Base-by-base conservation (phyloP, 1,140 invertebrate genomes). In the Lucilia cuprina region DNA sequence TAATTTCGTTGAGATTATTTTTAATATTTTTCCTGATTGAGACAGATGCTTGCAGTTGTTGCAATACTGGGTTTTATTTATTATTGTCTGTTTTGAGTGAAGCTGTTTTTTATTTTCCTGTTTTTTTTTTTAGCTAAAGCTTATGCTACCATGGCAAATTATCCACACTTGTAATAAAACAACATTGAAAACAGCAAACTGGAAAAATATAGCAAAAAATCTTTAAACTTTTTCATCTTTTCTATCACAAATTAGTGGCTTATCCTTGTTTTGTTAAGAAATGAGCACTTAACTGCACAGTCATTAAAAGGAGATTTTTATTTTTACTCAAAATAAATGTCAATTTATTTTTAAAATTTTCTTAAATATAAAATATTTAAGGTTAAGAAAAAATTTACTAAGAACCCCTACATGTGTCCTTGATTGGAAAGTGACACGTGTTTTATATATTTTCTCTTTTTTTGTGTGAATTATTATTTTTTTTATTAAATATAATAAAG, bases 131-230 rank as follows among this genome's bases (percentile, higher is more conserved):
- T 2, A 70, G 17, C 7, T 70, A 7, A 2, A 70, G 60, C 60
- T 70, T 70, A 70, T 70, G 60, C 19, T 70, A n/a, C 60, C 60
- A 70, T 21, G 19, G 60, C 60, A 70, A 70, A 70, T 70, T 70
- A 70, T 70, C 17, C 19, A 19, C 60, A 70, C 60, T 70, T 70
- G 19, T 70, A 19, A 70, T 70, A 70, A 65, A 70, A 21, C 60
- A 70, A 17, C 60, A 70, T 70, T 70, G 17, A 70, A 70, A 70
- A 21, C 60, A 70, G 60, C 60, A 19, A 70, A 70, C 17, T 4
- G 50, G 60, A 21, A 70, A 70, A 19, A 21, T 9, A 8, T 12
- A 17, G 10, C 19, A 70, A 70, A 55, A 70, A 19, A 70, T 70
- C 1, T n/a, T 17, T 60, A 60, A 14, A 70, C 60, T 21, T 70